Evolutionary conservation across 64 coral and sea anemone species (phyloP), one percentile per base, ranked within the genome.

Genomic region (Stichodactyla mertensii): DNA sequence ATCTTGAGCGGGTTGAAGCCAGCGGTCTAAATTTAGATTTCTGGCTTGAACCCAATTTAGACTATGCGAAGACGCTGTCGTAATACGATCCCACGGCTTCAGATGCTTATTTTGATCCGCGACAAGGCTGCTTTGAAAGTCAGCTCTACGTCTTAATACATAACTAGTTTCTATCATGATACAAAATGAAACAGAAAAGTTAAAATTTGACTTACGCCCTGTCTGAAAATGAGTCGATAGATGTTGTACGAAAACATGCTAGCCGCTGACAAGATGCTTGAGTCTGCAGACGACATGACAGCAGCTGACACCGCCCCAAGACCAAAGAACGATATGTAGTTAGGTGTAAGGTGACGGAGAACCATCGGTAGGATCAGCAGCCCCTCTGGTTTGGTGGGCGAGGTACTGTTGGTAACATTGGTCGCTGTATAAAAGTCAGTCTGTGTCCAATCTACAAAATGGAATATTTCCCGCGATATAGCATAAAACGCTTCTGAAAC

Each of bases 201-300:
- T 4, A 6, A 19, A 16, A 20, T 10, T 18, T 57, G 6, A 71
- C 61, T 79, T 86, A 95, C 93, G 82, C 86, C 91, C 57, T 89
- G 85, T 45, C 94, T 91, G 16, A 93, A 88, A 52, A 98, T 88
- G 6, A 86, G 86, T 16, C 81, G 88, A 78, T 98, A 98, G 80
- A 98, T 59, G 89, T 98, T 98, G 23, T 88, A 82, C 27, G 95
- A 82, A 80, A 93, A 91, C 83, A 98, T 91, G 78, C 86, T 83
- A 51, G 88, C 77, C 16, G 87, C 89, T 7, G 92, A 93, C 45
- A 98, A 86, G 20, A 98, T 64, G 51, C 92, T 91, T 74, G 91
- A 93, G 80, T 98, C 95, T 9, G 95, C 89, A 22, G 95, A 98
- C 23, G 95, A 98, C 95, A 98, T 98, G 52, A 98, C 95, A 52